phyloP scores from a whole-genome alignment of 2,888 invertebrate genomes.

The Conchocele bisecta region DNA sequence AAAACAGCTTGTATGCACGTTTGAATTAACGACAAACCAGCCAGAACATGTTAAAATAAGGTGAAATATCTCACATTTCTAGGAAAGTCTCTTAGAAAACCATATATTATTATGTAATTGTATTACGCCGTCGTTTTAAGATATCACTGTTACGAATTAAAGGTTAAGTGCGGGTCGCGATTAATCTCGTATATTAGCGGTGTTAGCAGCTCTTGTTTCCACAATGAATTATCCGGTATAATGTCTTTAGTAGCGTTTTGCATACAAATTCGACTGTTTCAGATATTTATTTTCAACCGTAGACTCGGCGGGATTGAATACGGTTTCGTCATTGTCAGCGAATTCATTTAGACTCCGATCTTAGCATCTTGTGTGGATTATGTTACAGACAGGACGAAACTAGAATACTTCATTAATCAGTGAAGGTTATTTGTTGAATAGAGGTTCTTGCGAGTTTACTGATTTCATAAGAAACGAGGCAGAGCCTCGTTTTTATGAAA shows the following conservation, averaged over 20 bases:
- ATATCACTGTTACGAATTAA: constrained; percentile 1
- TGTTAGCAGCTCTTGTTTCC: neutral
- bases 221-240: constrained; percentile 5
- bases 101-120: no score
- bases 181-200: constrained; percentile 1
- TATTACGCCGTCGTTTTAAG: no score
- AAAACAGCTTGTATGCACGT: no score
- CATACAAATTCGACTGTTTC: constrained; percentile 2
- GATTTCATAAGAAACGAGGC: no score
- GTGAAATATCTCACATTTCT: no score
- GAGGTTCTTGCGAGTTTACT: no score
- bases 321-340: constrained; percentile 21
- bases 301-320: constrained; percentile 18
- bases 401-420: no score
- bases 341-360: constrained; percentile 37
- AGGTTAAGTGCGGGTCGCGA: constrained; percentile 5
- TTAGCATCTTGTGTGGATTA: constrained; percentile 27
- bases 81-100: no score
- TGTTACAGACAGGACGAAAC: constrained; percentile 26
- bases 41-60: no score
- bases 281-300: neutral
- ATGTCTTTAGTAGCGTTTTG: constrained; percentile 8
- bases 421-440: no score
- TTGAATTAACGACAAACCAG: no score
- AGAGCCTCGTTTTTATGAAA: no score